Evolutionary conservation across 2,113 vertebrate genomes (phyloP).

Genomic region (Tinamus guttatus): DNA sequence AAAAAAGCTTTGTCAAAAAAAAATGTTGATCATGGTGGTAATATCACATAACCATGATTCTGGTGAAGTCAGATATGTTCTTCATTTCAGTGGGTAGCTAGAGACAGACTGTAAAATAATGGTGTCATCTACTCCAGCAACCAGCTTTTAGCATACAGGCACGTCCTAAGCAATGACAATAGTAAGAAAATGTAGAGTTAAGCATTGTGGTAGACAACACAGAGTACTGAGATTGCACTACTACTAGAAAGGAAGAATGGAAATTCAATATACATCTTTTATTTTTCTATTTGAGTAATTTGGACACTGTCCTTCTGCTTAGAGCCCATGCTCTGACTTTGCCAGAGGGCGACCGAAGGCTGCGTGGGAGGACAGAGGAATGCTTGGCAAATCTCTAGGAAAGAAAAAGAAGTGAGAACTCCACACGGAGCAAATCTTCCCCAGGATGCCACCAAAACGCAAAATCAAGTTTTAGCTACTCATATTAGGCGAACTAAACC

Average conservation of each 20-base stretch:
- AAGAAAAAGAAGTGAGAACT: neutral
- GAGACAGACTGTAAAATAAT: neutral
- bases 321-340: neutral
- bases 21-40: accelerated
- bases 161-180: no score
- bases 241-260: neutral
- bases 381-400: neutral
- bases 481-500: neutral
- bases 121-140: neutral
- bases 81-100: neutral
- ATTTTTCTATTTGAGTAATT: neutral
- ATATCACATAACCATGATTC: neutral
- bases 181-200: neutral
- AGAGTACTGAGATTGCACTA: neutral
- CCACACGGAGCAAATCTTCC: neutral
- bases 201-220: neutral
- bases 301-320: neutral
- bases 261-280: neutral
- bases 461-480: neutral
- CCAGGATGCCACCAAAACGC: neutral
- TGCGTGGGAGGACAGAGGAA: neutral
- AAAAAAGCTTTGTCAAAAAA: neutral
- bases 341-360: neutral
- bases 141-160: neutral
- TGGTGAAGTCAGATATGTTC: neutral